Base-by-base conservation (phyloP, 2,888 invertebrate genomes). In the Scaeva pyrastri region DNA sequence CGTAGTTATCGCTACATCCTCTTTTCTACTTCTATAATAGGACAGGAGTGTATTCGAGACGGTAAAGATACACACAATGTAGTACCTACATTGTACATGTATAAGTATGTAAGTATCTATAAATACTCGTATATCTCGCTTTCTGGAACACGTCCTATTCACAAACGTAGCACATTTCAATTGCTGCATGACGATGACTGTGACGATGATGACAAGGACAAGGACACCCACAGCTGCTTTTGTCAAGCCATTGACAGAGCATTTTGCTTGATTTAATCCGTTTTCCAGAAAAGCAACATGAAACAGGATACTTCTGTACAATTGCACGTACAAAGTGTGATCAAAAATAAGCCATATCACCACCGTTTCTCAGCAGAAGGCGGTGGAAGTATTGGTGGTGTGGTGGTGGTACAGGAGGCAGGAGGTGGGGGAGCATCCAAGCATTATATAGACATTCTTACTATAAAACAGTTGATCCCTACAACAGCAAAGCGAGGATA, bases 181-280 rank as follows among this genome's bases (percentile, higher is more conserved):
- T 68, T 52, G 68, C 68, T 52, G 19, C 68, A 68, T 52, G 52
- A 36, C 45, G 48, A 50, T 39, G 68, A 48, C 19, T 26, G 31
- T 23, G 31, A 58, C 31, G 19, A 50, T 16, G 50, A 50, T 14
- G n/a, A 56, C 19, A 11, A 39, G 21, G 36, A 60, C 21, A 41
- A 48, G 26, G 48, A 66, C 45, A 48, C 48, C 66, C 52, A 68
- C 52, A 68, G 68, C 45, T 68, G 52, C 39, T 68, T 52, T 68
- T 68, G 52, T 52, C 31, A 55, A 55, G 36, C 64, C 43, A 66
- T 75, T 75, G 66, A 66, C 55, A 75, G 14, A 56, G 36, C 66
- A 75, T 56, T 66, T 75, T 68, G 56, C 56, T 75, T 75, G 66
- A 56, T 66, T 75, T 75, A 66, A 75, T 75, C 45, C 75, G 56